phyloP scores from a whole-genome alignment of 2,113 vertebrate genomes.

The Chelonoidis abingdonii region DNA sequence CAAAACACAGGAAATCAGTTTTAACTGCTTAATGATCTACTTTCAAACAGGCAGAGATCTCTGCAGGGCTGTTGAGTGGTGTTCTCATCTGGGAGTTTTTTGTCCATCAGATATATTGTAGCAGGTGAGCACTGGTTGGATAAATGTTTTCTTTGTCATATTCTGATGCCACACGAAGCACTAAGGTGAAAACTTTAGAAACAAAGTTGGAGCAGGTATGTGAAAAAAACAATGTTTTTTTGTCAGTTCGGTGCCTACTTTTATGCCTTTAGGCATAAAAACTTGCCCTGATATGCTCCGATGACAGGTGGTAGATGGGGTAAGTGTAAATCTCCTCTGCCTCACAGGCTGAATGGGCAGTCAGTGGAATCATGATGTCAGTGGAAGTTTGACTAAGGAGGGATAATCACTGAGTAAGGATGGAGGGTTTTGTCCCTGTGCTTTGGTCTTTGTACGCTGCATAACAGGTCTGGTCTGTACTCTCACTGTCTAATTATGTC shows the following conservation, averaged over 20 bases:
- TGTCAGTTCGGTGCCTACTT: background rate
- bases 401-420: background rate
- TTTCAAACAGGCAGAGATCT: background rate
- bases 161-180: no score
- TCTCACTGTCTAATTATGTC: background rate
- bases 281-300: background rate
- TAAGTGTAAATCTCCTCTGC: background rate
- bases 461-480: background rate
- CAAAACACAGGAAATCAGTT: rapidly evolving
- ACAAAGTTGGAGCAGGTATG: background rate
- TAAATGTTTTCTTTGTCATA: background rate
- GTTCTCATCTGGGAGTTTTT: rapidly evolving
- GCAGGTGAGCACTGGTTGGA: rapidly evolving
- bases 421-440: background rate
- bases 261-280: no score
- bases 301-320: background rate
- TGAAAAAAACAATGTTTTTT: background rate
- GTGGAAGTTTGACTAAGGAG: background rate
- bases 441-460: background rate
- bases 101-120: rapidly evolving
- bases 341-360: background rate
- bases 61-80: background rate
- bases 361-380: background rate
- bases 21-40: rapidly evolving
- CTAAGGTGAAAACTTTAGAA: background rate